Percentiles rank a stretch among this genome's conserved stretches.
Conservation (phyloP, 23 tunicate genomes). For the Corella eumyota region DNA sequence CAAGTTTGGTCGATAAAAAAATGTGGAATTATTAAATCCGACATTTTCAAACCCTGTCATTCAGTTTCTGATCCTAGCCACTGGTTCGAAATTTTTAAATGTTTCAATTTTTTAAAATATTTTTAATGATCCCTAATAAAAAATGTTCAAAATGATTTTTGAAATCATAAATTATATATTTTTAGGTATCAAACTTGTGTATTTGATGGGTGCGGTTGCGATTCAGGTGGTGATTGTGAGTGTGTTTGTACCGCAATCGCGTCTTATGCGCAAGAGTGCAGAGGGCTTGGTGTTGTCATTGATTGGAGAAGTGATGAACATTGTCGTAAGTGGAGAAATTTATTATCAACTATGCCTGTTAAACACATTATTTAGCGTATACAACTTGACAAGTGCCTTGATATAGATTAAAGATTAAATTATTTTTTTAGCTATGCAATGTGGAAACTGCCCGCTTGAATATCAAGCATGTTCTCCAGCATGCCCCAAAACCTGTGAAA, state of each 20-base stretch:
- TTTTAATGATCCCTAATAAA: too few relatives aligned
- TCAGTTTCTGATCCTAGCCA: background rate
- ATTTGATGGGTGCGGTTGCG: slow-evolving; percentile 30
- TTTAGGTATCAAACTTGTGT: slow-evolving; percentile 15
- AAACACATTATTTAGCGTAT: background rate
- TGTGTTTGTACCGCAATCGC: slow-evolving; percentile 31
- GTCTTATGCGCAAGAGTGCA: slow-evolving; percentile 23
- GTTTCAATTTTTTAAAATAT: too few relatives aligned
- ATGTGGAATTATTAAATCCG: slow-evolving; percentile 17
- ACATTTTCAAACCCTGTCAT: slow-evolving; percentile 9
- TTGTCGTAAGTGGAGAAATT: slow-evolving; percentile 19
- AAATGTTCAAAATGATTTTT: too few relatives aligned
- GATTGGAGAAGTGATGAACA: slow-evolving; percentile 9
- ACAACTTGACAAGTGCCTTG: background rate
- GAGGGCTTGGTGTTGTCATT: slow-evolving; percentile 1
- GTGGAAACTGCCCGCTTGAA: slow-evolving; percentile 28
- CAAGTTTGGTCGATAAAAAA: slow-evolving; percentile 9
- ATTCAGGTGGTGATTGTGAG: slow-evolving; percentile 34
- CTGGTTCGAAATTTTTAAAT: slow-evolving; percentile 5
- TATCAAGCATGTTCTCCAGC: slow-evolving; percentile 12
- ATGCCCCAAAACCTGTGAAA: slow-evolving; percentile 29
- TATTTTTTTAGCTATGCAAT: slow-evolving; percentile 15
- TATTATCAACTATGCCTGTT: background rate
- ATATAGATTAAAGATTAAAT: background rate
- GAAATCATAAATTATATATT: background rate